Base-by-base conservation (phyloP, 2,113 vertebrate genomes). In the Cyphomyrus plagiostoma region DNA sequence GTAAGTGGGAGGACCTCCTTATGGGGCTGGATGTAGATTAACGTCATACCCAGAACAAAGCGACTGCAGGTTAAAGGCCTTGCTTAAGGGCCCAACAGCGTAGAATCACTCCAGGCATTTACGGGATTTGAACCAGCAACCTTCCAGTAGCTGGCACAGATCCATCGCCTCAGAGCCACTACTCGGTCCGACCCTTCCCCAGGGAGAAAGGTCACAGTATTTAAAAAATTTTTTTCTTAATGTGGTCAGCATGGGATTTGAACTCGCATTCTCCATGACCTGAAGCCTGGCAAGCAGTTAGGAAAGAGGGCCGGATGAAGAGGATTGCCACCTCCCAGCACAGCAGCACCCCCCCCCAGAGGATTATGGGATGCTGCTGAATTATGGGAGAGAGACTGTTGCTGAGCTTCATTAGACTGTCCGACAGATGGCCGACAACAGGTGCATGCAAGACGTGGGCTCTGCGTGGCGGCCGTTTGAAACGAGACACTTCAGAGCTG, bases 391-490 rank as follows among this genome's bases (percentile, higher is more conserved):
- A 84, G 82, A 49, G 45, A 30, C 74, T 17, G 21, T 30, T 9
- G 13, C 26, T 21, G 9, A 26, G 46, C 46, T 19, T 70, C 13
- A 80, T 80, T 52, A 88, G 66, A 26, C 66, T 26, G 30, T 35
- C 48, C 66, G 21, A 53, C 88, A 89, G 88, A 89, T 89, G 88
- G 48, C n/a, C 50, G 10, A 30, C 70, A 39, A 39, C 70, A 80
- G 88, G 26, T 89, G 66, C 70, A 42, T 19, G 30, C 3, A 1
- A 53, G 30, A 74, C 49, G 66, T 21, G 50, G 11, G 17, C 0
- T 8, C 45, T 48, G 35, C 10, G 19, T 7, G 66, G 50, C 49
- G 4, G 23, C 70, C 77, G 88, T 35, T 19, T 52, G 26, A 53
- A 48, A 82, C 21, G 45, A 49, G n/a, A 26, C 19, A 53, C 45